A percentile compares a stretch with the other conserved stretches of the same genome.
Evolutionary conservation across 2,888 invertebrate genomes (phyloP).

Genomic region (Acanthoscelides obtectus): DNA sequence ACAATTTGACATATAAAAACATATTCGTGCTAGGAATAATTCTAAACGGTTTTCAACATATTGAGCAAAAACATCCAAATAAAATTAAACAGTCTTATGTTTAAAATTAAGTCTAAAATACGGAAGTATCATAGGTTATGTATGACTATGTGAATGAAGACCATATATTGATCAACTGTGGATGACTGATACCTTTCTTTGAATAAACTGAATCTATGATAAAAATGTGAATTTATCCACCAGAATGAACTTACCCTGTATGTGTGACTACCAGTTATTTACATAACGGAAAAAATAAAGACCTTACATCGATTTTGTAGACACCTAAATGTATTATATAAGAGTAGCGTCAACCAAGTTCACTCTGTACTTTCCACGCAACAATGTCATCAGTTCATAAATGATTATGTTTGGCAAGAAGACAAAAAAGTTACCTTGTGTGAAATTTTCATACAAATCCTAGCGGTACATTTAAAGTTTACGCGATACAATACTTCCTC

Average conservation of each 20-base stretch:
- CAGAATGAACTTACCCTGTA: neutral
- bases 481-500: too few relatives aligned
- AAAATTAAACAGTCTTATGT: neutral
- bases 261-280: too few relatives aligned
- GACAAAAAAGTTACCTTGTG: too few relatives aligned
- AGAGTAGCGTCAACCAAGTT: too few relatives aligned
- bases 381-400: too few relatives aligned
- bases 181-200: neutral
- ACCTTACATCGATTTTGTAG: too few relatives aligned
- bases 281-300: too few relatives aligned
- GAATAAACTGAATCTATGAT: neutral
- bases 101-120: neutral
- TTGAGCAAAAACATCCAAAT: constrained; percentile 1
- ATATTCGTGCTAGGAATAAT: neutral
- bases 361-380: too few relatives aligned
- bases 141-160: neutral
- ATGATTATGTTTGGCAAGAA: too few relatives aligned
- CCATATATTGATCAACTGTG: neutral
- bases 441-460: too few relatives aligned
- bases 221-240: neutral
- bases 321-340: too few relatives aligned
- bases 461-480: too few relatives aligned
- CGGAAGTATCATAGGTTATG: neutral
- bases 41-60: neutral
- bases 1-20: neutral